Conservation (phyloP, 2,113 vertebrate genomes). For the Rhineura floridana region DNA sequence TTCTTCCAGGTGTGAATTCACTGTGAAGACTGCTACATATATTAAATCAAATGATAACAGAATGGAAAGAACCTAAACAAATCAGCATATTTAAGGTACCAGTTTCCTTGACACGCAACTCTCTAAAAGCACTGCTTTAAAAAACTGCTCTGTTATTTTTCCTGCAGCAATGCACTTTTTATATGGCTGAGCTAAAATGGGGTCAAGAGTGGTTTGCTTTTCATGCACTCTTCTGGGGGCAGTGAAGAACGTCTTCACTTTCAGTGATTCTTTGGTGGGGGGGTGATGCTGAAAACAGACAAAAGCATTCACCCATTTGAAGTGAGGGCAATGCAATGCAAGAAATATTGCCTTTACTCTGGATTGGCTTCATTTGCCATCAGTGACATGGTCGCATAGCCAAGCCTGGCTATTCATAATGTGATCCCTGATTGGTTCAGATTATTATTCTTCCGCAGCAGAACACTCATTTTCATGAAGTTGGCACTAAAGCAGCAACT, state of each 20-base stretch:
- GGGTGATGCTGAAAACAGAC: neutral
- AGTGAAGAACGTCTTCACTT: neutral
- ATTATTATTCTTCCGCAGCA: no score
- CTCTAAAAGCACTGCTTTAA: neutral
- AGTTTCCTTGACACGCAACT: neutral
- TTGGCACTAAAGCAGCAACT: neutral
- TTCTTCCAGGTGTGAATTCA: neutral
- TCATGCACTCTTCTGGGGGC: no score
- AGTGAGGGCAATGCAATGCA: neutral
- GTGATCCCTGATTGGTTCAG: neutral
- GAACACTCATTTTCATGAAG: neutral
- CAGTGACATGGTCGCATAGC: neutral
- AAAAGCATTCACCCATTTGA: neutral
- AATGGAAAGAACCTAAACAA: constrained; percentile 12
- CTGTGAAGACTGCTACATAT: neutral
- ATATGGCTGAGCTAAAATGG: neutral
- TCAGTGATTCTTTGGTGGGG: neutral
- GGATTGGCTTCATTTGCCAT: neutral
- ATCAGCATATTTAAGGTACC: constrained; percentile 13
- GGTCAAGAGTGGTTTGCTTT: neutral
- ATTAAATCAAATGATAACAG: constrained; percentile 13
- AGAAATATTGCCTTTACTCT: neutral
- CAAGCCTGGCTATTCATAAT: neutral
- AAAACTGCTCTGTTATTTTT: neutral
- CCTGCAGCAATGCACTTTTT: neutral